Conservation (phyloP, 2,797 vertebrate genomes). For the Cichlasoma orientale region DNA sequence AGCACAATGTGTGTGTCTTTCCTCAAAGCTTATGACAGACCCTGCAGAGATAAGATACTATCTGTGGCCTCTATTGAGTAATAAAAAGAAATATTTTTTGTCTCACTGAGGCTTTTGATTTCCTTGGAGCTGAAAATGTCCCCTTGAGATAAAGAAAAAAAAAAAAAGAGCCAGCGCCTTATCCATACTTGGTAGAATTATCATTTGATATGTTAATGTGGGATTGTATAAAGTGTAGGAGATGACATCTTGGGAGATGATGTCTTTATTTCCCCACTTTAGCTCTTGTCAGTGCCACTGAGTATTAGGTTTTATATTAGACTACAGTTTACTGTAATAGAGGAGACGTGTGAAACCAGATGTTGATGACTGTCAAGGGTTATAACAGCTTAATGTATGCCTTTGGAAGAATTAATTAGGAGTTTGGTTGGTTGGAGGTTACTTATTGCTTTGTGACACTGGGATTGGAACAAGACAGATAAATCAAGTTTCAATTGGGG, state of each 20-base stretch:
- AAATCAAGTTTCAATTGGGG: constrained; percentile 7
- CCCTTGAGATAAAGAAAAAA: constrained; percentile 56
- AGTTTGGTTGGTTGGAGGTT: neutral
- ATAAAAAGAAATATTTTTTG: constrained; percentile 66
- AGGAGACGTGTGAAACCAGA: constrained; percentile 31
- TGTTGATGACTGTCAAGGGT: constrained; percentile 28
- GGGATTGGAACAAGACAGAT: neutral
- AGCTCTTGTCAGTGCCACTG: constrained; percentile 46
- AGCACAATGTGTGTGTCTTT: constrained; percentile 22
- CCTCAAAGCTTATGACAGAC: constrained; percentile 49
- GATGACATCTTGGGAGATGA: constrained; percentile 55
- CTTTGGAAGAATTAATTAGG: constrained; percentile 22
- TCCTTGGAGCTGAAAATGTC: constrained; percentile 75
- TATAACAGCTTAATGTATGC: constrained; percentile 1
- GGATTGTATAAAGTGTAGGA: constrained; percentile 55
- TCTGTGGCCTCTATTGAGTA: constrained; percentile 69
- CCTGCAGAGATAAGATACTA: constrained; percentile 74
- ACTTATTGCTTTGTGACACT: constrained; percentile 1
- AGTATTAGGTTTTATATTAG: constrained; percentile 41
- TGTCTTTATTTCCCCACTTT: constrained; percentile 62
- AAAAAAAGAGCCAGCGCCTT: constrained; percentile 28
- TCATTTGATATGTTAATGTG: constrained; percentile 74
- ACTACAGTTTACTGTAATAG: constrained; percentile 35
- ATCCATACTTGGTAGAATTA: constrained; percentile 76
- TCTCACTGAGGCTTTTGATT: constrained; percentile 74